Percentiles rank a stretch among this genome's conserved stretches.
These are phyloP conservation scores for Hippopotamus amphibius DNA, from an alignment of 2,113 vertebrate species.

Conservation along the genomic window DNA sequence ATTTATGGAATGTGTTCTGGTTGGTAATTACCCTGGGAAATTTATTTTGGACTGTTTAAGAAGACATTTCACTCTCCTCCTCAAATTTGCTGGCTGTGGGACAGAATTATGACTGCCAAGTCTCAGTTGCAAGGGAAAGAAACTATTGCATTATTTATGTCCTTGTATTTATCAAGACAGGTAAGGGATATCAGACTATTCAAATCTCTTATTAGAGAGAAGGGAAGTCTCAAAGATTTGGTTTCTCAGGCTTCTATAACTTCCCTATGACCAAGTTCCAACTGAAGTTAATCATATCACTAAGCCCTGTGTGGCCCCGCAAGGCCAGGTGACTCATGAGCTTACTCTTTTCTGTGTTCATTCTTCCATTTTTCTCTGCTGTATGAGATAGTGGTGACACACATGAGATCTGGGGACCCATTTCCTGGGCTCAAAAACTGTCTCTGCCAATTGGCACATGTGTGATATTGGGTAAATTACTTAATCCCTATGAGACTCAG, in stretches of 20 bases:
- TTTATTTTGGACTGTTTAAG: conserved; percentile 83
- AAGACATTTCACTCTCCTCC: conserved; percentile 72
- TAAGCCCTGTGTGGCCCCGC: conserved; percentile 22
- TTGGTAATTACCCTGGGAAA: conserved; percentile 85
- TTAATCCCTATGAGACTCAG: not conserved
- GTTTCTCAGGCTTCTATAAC: conserved; percentile 22
- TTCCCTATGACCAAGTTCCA: conserved; percentile 71
- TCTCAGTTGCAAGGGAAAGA: conserved; percentile 56
- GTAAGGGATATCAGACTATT: conserved; percentile 66
- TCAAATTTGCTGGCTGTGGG: conserved; percentile 77
- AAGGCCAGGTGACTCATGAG: conserved; percentile 25
- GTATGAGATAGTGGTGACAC: not conserved
- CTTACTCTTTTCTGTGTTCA: conserved; percentile 38
- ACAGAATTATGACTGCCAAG: conserved; percentile 83
- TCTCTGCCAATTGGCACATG: conserved; percentile 19
- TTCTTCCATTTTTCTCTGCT: conserved; percentile 39
- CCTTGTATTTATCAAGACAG: conserved; percentile 74
- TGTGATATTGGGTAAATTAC: not conserved
- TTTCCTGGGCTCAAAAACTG: not conserved
- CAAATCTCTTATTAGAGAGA: conserved; percentile 68
- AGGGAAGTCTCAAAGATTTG: conserved; percentile 56
- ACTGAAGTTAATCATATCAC: conserved; percentile 59
- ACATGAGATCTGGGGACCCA: not conserved
- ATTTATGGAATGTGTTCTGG: conserved; percentile 84
- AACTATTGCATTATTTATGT: conserved; percentile 80